Conservation (phyloP, 2,888 invertebrate species). For the Tiphia femorata region DNA sequence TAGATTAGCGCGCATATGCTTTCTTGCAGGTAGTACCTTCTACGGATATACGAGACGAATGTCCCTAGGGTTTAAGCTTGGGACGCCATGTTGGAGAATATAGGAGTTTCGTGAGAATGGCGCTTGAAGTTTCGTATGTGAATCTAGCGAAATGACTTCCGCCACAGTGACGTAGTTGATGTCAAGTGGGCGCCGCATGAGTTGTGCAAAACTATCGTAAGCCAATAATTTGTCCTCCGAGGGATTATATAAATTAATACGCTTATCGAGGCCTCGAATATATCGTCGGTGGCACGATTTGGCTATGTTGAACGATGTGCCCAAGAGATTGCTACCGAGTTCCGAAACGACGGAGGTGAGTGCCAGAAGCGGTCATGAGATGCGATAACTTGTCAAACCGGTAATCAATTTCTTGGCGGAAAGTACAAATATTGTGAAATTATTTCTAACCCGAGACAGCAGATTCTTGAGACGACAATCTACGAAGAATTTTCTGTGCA, state of each 20-base stretch:
- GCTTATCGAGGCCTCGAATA: too few species aligned
- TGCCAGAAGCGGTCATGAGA: neutral
- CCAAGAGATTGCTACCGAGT: slow-evolving; percentile 38
- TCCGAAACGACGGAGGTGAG: slow-evolving; percentile 49
- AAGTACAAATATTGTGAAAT: too few species aligned
- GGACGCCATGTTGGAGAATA: too few species aligned
- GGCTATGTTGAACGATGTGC: slow-evolving; percentile 45
- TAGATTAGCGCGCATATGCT: too few species aligned
- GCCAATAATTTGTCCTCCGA: neutral
- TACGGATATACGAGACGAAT: too few species aligned
- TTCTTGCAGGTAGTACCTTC: too few species aligned
- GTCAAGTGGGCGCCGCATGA: slow-evolving; percentile 10
- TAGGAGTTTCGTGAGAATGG: slow-evolving; percentile 4
- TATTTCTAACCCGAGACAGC: too few species aligned
- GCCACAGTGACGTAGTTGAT: neutral
- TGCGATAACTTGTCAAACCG: neutral
- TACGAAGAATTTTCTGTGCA: too few species aligned
- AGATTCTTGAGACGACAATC: too few species aligned
- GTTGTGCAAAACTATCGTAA: slow-evolving; percentile 4
- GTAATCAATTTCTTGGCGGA: too few species aligned
- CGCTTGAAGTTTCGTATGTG: neutral
- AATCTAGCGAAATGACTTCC: slow-evolving; percentile 19
- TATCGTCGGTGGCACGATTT: too few species aligned
- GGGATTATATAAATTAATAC: neutral
- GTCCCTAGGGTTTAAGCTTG: too few species aligned